These are phyloP conservation scores for Philopotamus ludificatus DNA, from an alignment of 1,140 invertebrate species.

Conservation along the genomic window DNA sequence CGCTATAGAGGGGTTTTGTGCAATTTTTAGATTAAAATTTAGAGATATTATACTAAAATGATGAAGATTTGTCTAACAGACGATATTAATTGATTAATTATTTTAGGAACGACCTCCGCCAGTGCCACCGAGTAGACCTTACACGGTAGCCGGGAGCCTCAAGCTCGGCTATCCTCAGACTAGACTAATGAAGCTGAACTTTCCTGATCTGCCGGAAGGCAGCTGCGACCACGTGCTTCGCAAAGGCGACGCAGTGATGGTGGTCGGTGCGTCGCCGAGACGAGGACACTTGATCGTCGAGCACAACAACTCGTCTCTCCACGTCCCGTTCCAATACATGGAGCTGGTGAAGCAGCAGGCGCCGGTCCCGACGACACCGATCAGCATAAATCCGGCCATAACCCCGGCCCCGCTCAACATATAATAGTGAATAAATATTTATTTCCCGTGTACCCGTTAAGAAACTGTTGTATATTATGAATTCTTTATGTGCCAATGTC, in stretches of 20 bases:
- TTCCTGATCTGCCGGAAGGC: conserved; percentile 62
- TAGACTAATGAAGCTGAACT: conserved; percentile 86
- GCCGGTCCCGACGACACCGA: conserved; percentile 3
- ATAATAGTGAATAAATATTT: conserved; percentile 34
- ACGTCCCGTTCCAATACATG: conserved; percentile 86
- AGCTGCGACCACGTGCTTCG: conserved; percentile 60
- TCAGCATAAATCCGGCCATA: conserved; percentile 28
- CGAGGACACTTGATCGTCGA: conserved; percentile 82
- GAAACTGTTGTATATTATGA: conserved; percentile 40
- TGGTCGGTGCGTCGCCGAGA: conserved; percentile 75
- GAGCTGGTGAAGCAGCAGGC: conserved; percentile 55
- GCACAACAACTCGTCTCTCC: conserved; percentile 74
- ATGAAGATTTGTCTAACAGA: too few relatives aligned
- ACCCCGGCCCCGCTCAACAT: conserved; percentile 36
- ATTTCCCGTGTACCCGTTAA: conserved; percentile 33
- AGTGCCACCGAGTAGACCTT: conserved; percentile 83
- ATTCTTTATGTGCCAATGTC: conserved; percentile 41
- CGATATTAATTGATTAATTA: conserved; percentile 32
- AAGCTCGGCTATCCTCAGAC: conserved; percentile 91
- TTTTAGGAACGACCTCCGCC: conserved; percentile 82
- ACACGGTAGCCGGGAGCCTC: conserved; percentile 88
- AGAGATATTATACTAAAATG: too few relatives aligned
- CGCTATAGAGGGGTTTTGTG: too few relatives aligned
- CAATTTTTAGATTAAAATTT: too few relatives aligned
- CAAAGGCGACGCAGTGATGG: conserved; percentile 80